Evolutionary conservation across 2,888 invertebrate species (phyloP), one percentile per base, ranked within the genome.

Genomic region (Mellilla xanthometata): DNA sequence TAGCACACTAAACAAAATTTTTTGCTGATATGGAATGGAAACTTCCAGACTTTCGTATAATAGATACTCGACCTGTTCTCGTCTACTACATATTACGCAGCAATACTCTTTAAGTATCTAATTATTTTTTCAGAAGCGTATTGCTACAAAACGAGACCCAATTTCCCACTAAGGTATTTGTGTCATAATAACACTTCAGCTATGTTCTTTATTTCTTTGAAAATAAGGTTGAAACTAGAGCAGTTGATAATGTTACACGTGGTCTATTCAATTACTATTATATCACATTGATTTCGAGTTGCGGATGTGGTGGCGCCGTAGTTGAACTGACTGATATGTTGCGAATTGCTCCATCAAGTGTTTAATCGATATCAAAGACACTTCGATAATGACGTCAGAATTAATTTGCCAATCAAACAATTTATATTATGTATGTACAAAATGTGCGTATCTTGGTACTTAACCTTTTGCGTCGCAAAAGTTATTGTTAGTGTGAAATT

Each of bases 271-370:
- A 33, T 31, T 13, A 35, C 35, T 40, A 40, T 44, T 29, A 43
- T 44, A 24, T 49, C 36, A 49, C 28, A 30, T 36, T 41, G 29
- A 31, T 28, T 28, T 40, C 32, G 27, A 40, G 31, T 46, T 34
- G 40, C 49, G 46, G 48, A 52, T 53, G 39, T 51, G 28, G 28
- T 47, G 49, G 49, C 53, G 51, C 51, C 44, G 32, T 38, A 15
- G 40, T 35, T 42, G 46, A 41, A 42, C 26, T 32, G 27, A 42
- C 29, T 26, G 32, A 41, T 34, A 34, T 36, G 39, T 32, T 28
- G 12, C 27, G 22, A 28, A 36, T 28, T 36, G 36, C 28, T 28
- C 26, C 11, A 42, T 36, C 36, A 28, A 29, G 22, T 28, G 28
- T 19, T 22, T 36, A 36, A 36, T 36, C 28, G 28, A 28, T 27